phyloP scores from a whole-genome alignment of 2,797 vertebrate species.

The Moxostoma hubbsi region DNA sequence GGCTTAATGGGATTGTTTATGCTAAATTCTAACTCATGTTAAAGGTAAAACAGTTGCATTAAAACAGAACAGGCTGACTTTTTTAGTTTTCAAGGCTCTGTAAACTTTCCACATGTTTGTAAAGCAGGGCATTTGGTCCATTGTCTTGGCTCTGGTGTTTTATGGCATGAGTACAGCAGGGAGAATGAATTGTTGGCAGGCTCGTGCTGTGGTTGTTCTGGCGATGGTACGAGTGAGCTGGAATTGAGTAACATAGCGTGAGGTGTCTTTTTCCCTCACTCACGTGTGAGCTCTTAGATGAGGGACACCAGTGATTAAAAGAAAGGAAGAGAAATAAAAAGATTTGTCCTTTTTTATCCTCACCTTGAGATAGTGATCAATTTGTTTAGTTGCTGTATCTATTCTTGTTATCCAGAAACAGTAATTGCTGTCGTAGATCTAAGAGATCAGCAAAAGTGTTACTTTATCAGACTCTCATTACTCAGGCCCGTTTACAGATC shows the following conservation, averaged over 20 bases:
- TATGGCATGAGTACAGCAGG: conserved; percentile 4
- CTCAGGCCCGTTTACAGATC: background rate
- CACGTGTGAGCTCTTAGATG: conserved; percentile 15
- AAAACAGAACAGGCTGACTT: background rate
- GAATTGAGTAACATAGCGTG: conserved; percentile 7
- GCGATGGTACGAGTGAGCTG: conserved; percentile 8
- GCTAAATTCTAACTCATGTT: too few relatives aligned
- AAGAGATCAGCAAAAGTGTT: background rate
- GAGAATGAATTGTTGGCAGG: conserved; percentile 40
- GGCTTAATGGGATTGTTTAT: too few relatives aligned
- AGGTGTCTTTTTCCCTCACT: conserved; percentile 23
- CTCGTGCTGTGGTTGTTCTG: conserved; percentile 22
- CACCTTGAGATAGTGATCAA: background rate
- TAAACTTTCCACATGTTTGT: conserved; percentile 10
- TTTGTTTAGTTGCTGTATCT: background rate
- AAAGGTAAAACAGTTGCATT: background rate
- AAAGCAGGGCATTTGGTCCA: conserved; percentile 11
- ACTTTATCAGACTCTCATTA: background rate
- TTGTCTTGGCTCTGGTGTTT: conserved; percentile 36
- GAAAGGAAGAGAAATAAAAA: background rate
- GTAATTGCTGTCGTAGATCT: background rate
- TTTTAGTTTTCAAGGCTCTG: conserved; percentile 3
- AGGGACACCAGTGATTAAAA: background rate
- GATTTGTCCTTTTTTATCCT: conserved; percentile 3
- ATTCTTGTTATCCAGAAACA: background rate